These are phyloP conservation scores for Amniataba percoides DNA, from an alignment of 2,797 vertebrate species.

Conservation along the genomic window DNA sequence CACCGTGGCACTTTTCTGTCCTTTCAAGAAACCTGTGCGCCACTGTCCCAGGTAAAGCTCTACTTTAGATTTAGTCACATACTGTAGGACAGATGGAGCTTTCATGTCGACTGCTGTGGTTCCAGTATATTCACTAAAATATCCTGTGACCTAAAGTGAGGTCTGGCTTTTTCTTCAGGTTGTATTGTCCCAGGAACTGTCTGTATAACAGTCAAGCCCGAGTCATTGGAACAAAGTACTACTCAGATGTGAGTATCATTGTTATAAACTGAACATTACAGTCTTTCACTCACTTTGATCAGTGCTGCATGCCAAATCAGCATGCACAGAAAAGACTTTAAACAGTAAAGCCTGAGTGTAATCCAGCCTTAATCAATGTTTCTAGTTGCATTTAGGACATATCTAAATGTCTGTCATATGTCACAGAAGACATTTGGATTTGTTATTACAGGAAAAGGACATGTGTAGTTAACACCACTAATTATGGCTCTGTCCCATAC, in stretches of 20 bases:
- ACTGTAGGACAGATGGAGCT: background rate
- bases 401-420: background rate
- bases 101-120: background rate
- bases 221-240: conserved; percentile 92
- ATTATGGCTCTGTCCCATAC: background rate
- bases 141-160: background rate
- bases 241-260: conserved; percentile 91
- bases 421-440: background rate
- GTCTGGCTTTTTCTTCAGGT: conserved; percentile 80
- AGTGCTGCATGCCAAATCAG: background rate
- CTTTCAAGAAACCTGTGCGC: conserved; percentile 92
- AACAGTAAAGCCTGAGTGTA: background rate
- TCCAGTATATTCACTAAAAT: background rate
- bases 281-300: too few relatives aligned
- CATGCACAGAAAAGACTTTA: background rate
- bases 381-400: background rate
- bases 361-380: background rate
- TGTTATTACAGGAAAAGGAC: background rate
- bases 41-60: conserved; percentile 93
- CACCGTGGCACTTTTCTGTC: conserved; percentile 92
- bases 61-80: background rate
- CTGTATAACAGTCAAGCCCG: conserved; percentile 87
- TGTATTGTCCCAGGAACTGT: conserved; percentile 95
- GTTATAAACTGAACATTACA: background rate
- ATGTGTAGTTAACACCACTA: background rate